Percentiles rank a stretch among this genome's conserved stretches.
Conservation (phyloP, 2,888 invertebrate genomes). For the Trachelus troglodyta region DNA sequence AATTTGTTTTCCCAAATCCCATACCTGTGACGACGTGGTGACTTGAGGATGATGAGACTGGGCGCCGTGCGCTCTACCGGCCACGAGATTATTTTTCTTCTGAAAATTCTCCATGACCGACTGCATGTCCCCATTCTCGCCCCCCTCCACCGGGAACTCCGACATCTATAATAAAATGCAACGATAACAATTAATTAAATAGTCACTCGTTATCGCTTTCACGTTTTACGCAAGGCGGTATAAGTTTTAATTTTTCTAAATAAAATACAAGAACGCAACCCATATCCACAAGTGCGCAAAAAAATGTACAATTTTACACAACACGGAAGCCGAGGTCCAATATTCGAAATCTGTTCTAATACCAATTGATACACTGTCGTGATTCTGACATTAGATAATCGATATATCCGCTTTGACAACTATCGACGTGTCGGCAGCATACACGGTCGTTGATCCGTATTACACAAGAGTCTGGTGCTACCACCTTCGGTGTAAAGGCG, state of each 20-base stretch:
- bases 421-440: not conserved
- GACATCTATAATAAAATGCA: conserved; percentile 63
- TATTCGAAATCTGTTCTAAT: not conserved
- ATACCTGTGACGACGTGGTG: conserved; percentile 72
- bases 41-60: conserved; percentile 66
- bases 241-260: too few relatives aligned
- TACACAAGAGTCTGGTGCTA: not conserved
- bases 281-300: not conserved
- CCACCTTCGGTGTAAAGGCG: not conserved
- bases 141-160: conserved; percentile 73
- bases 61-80: conserved; percentile 52
- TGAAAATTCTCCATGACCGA: conserved; percentile 80
- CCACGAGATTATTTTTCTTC: conserved; percentile 71
- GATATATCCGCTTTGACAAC: not conserved
- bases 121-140: conserved; percentile 72
- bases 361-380: not conserved
- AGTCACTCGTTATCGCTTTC: not conserved
- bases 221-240: too few relatives aligned
- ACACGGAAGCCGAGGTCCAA: not conserved
- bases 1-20: not conserved
- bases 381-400: not conserved
- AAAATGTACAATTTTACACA: not conserved
- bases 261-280: not conserved
- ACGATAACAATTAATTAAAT: conserved; percentile 16
- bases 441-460: not conserved